These are phyloP conservation scores for Turritopsis rubra DNA, from an alignment of 30 jellyfish, hydroid and myxozoan species.

Conservation along the genomic window DNA sequence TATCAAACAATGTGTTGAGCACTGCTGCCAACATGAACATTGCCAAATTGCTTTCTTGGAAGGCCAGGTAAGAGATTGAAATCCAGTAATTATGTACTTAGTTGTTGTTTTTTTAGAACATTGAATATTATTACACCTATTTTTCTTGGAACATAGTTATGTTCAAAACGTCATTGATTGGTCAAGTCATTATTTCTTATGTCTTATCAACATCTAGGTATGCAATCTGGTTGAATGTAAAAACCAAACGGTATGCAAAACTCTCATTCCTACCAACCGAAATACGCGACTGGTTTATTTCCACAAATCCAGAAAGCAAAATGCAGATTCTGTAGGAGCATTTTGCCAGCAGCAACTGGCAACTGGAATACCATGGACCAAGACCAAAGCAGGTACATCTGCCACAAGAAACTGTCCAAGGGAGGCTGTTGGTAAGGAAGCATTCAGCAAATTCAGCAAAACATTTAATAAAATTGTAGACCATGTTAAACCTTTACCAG, in stretches of 20 bases:
- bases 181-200: background rate
- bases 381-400: conserved; percentile 58
- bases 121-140: too few species aligned
- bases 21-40: conserved; percentile 30
- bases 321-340: conserved; percentile 27
- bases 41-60: conserved; percentile 35
- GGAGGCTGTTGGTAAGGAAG: conserved; percentile 67
- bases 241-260: conserved; percentile 49
- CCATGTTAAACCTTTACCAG: too few species aligned
- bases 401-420: conserved; percentile 87
- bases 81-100: too few species aligned
- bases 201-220: conserved; percentile 31
- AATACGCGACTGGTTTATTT: conserved; percentile 49
- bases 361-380: conserved; percentile 69
- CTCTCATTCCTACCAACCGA: conserved; percentile 56
- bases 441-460: background rate
- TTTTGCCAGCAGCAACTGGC: conserved; percentile 63
- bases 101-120: too few species aligned
- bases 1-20: conserved; percentile 9
- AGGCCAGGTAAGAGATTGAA: conserved; percentile 16
- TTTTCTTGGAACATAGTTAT: too few species aligned
- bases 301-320: conserved; percentile 32
- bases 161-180: too few species aligned
- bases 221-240: conserved; percentile 81
- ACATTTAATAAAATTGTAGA: background rate